These are phyloP conservation scores for Agrenia bidenticulata DNA, from an alignment of 2,888 invertebrate genomes.

Conservation along the genomic window DNA sequence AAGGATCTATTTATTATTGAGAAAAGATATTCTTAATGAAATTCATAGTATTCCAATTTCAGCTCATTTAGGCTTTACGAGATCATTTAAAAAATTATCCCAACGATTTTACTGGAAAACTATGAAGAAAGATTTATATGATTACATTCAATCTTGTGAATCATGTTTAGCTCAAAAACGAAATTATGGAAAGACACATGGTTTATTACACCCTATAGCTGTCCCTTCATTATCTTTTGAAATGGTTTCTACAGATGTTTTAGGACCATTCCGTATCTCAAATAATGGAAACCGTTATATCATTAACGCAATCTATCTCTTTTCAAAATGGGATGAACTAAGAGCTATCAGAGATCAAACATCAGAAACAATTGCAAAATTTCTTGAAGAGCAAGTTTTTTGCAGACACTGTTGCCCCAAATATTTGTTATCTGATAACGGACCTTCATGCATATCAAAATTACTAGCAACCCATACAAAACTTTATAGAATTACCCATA, in stretches of 20 bases:
- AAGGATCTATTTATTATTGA: not conserved
- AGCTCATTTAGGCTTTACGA: not conserved
- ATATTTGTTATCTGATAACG: slow-evolving; percentile 52
- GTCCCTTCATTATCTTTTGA: slow-evolving; percentile 40
- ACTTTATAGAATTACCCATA: slow-evolving; percentile 22
- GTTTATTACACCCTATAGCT: slow-evolving; percentile 25
- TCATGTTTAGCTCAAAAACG: not conserved
- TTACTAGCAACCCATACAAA: slow-evolving; percentile 18
- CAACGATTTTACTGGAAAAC: slow-evolving; percentile 1
- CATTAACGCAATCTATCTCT: slow-evolving; percentile 39
- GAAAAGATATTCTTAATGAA: not conserved
- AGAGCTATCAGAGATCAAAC: slow-evolving; percentile 48
- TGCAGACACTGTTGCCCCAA: slow-evolving; percentile 44
- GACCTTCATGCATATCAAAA: slow-evolving; percentile 30
- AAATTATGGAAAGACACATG: slow-evolving; percentile 7
- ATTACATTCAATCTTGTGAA: not conserved
- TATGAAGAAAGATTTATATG: slow-evolving; percentile 1
- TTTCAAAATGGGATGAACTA: slow-evolving; percentile 46
- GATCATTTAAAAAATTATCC: too few species aligned
- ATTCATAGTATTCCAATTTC: not conserved
- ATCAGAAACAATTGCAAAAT: too few species aligned
- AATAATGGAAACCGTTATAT: slow-evolving; percentile 41
- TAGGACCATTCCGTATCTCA: slow-evolving; percentile 46
- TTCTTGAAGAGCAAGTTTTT: slow-evolving; percentile 45
- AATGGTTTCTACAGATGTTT: slow-evolving; percentile 41